These are phyloP conservation scores for Nomada hirtipes DNA, from an alignment of 2,888 invertebrate genomes.

Conservation along the genomic window DNA sequence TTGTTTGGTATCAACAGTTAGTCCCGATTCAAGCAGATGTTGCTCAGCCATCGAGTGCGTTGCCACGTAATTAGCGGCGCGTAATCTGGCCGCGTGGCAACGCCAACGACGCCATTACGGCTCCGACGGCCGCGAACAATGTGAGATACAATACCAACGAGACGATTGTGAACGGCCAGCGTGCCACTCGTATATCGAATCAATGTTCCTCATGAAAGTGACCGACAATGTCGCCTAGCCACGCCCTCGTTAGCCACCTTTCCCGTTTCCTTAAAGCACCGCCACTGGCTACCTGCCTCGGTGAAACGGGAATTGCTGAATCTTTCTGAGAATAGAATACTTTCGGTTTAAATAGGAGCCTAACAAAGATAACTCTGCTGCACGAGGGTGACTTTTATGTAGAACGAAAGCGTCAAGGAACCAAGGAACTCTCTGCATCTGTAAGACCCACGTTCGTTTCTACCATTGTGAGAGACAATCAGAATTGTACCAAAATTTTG, in stretches of 20 bases:
- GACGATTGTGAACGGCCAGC: constrained; percentile 42
- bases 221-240: constrained; percentile 38
- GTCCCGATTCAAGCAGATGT: constrained; percentile 78
- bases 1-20: constrained; percentile 66
- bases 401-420: no score
- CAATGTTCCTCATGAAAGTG: constrained; percentile 42
- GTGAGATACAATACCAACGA: constrained; percentile 48
- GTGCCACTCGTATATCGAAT: constrained; percentile 41
- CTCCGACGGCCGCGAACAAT: constrained; percentile 49
- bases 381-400: neutral
- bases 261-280: constrained; percentile 30
- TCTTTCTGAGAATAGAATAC: constrained; percentile 68
- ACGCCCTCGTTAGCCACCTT: constrained; percentile 27
- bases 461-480: no score
- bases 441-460: no score
- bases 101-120: constrained; percentile 63
- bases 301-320: constrained; percentile 67
- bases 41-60: constrained; percentile 78
- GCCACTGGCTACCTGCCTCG: constrained; percentile 58
- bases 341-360: constrained; percentile 46
- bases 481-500: no score
- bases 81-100: constrained; percentile 77
- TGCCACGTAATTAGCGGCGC: constrained; percentile 81
- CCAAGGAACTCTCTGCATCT: no score
- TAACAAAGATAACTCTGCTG: constrained; percentile 8